Conservation (phyloP, 2,888 invertebrate genomes). For the Choristoneura rosaceana region DNA sequence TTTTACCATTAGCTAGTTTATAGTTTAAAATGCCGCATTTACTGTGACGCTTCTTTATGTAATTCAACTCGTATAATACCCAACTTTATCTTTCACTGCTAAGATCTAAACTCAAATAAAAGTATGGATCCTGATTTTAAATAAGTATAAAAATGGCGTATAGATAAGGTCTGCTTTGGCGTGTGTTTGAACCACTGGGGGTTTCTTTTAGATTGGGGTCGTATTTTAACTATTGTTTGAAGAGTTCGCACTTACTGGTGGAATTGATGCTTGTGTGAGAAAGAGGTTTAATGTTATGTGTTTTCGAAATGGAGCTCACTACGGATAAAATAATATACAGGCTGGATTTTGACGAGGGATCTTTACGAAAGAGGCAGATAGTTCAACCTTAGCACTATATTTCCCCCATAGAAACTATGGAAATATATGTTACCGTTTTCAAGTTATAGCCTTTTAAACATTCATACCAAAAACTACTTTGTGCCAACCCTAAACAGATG, state of each 20-base stretch:
- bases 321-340: no score
- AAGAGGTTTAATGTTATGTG: background rate
- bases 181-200: background rate
- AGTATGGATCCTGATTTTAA: background rate
- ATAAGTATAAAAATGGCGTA: conserved; percentile 16
- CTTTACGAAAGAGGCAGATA: no score
- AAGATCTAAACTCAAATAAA: conserved; percentile 8
- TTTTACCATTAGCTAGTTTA: no score
- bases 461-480: no score
- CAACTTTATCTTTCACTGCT: background rate
- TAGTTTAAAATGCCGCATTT: background rate
- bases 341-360: no score
- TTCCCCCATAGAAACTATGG: no score
- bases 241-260: conserved; percentile 33
- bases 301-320: background rate
- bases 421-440: no score
- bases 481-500: no score
- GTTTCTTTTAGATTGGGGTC: conserved; percentile 30
- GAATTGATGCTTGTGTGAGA: conserved; percentile 26
- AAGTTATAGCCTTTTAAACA: no score
- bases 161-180: conserved; percentile 18
- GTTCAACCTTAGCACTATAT: no score
- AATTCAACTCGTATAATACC: background rate
- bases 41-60: background rate
- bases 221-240: conserved; percentile 39